Base-by-base conservation (phyloP, 2,113 vertebrate species). In the Peromyscus leucopus region DNA sequence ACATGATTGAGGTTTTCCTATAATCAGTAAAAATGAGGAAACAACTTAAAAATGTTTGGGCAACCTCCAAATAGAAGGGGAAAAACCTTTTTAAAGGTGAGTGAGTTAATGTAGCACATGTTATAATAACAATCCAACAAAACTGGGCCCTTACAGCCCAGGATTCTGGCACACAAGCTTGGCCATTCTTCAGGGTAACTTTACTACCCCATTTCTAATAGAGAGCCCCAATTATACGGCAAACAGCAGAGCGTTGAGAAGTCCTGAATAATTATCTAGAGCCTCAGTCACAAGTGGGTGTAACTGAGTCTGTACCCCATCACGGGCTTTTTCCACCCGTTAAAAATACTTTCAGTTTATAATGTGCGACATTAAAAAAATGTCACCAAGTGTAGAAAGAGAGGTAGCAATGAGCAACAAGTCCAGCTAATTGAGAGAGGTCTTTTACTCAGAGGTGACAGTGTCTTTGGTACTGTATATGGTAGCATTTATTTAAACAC, bases 21-120 rank as follows among this genome's bases (percentile, higher is more conserved):
- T 96, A 98, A 95, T 97, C 97, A 88, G 98, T 98, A 98, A 99
- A 98, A 98, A 86, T 67, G 94, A 97, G 98, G 96, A 98, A 99
- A 98, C 98, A 98, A 97, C 96, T 93, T 98, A 89, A 97, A 98
- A 98, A 97, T 98, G 90, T 98, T 98, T 98, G 97, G 76, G 80
- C 98, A 98, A 97, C 98, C 93, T 98, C 96, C 97, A 97, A 95
- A 97, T 89, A 78, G 96, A 80, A 71, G 79, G 89, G 15, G 89
- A 82, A 97, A 96, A 97, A 96, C 12, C 28, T 89, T 98, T 98
- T 98, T 98, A 98, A 98, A 98, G 96, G 84, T 97, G 97, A 98
- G 91, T 93, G 96, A 94, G 97, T 98, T 98, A 94, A 97, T 97
- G 69, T 91, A 88, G 94, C 92, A 72, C 94, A 98, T 98, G 98